These are phyloP conservation scores for Eutolmus rufibarbis DNA, from an alignment of 2,888 invertebrate species.

Conservation along the genomic window DNA sequence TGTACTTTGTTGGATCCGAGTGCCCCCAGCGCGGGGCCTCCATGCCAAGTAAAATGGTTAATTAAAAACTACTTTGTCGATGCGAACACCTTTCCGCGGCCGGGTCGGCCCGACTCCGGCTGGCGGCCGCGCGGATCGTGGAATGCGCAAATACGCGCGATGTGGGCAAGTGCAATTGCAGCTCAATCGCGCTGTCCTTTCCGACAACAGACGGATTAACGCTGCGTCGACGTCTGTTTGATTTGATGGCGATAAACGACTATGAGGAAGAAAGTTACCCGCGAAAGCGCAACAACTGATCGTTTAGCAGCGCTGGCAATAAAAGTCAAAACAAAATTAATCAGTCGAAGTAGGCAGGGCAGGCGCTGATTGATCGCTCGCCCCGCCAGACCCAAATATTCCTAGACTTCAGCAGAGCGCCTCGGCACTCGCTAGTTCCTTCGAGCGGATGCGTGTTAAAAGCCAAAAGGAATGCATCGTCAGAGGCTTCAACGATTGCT, in stretches of 20 bases:
- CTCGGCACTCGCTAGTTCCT: neutral
- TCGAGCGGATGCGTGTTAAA: neutral
- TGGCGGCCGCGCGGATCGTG: neutral
- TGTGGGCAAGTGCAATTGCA: constrained; percentile 28
- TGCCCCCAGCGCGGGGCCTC: constrained; percentile 23
- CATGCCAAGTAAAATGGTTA: constrained; percentile 46
- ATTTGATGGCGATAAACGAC: neutral
- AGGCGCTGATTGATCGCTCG: neutral
- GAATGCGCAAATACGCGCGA: neutral
- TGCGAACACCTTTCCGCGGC: constrained; percentile 33
- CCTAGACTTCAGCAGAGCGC: neutral
- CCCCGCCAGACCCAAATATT: neutral
- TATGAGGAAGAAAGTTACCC: neutral
- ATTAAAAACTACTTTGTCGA: constrained; percentile 46
- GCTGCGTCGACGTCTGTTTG: neutral
- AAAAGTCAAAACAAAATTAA: neutral
- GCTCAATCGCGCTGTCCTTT: constrained; percentile 16
- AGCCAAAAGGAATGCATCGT: neutral
- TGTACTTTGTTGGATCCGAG: constrained; percentile 26
- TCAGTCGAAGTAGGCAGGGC: neutral
- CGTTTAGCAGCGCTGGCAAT: neutral
- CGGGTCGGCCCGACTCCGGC: neutral
- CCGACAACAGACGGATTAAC: constrained; percentile 1
- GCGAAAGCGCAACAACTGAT: neutral
- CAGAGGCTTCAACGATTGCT: neutral